Base-by-base conservation (phyloP, 2,888 invertebrate species). In the Dryocosmus kuriphilus region DNA sequence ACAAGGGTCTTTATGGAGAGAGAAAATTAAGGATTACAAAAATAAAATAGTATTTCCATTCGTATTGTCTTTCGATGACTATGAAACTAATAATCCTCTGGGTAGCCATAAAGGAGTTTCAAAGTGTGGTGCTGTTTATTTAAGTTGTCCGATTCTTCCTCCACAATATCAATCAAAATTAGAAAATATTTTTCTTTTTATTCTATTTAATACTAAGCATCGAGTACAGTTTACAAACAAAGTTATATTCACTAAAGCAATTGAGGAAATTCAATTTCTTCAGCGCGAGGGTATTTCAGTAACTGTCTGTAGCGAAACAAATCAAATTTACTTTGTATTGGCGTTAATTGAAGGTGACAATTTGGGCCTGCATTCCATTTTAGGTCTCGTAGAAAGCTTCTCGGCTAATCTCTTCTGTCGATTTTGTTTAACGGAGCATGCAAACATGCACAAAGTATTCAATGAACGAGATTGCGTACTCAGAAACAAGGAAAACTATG, bases 201-300 rank as follows among this genome's bases (percentile, higher is more conserved):
- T 80, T 51, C 35, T 82, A 22, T 82, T 77, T 32, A 81, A 83
- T 79, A 71, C 74, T 35, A 46, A 76, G n/a, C 79, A 82, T 35
- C 65, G 80, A 24, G 71, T 71, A 41, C 0, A 38, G 71, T 82
- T 27, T n/a, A n/a, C n/a, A n/a, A n/a, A n/a, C n/a, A n/a, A n/a
- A n/a, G n/a, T n/a, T n/a, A n/a, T n/a, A n/a, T 84, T 83, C 60
- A 32, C 38, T 3, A 75, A 79, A 74, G 74, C 80, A 2, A 81
- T 83, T n/a, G 79, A 81, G 32, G 82, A 84, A 74, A 55, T 84
- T n/a, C 60, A 75, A 30, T 78, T 74, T 78, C 63, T 84, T n/a
- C n/a, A n/a, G n/a, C n/a, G n/a, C n/a, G n/a, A n/a, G n/a, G n/a
- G n/a, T n/a, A n/a, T n/a, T n/a, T 2, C 67, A 76, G 57, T 76